Percentiles rank a stretch among this genome's conserved stretches.
Conservation (phyloP, 2,113 vertebrate species). For the Haemorhous mexicanus region DNA sequence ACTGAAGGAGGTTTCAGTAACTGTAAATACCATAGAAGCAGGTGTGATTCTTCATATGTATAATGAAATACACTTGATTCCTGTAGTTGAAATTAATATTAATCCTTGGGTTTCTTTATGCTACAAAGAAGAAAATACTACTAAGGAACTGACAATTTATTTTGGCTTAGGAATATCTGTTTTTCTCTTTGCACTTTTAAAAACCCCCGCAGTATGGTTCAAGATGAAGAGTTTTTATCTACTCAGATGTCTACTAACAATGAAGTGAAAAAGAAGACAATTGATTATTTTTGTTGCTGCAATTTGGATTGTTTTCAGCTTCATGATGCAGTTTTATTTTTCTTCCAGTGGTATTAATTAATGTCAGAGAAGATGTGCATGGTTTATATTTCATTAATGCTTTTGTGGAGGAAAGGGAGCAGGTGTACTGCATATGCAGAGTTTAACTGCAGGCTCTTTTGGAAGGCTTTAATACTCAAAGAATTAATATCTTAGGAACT, state of each 20-base stretch:
- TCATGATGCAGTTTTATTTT: neutral
- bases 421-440: neutral
- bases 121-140: neutral
- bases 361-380: neutral
- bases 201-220: neutral
- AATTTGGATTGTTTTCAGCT: neutral
- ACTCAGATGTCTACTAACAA: neutral
- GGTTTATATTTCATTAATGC: neutral
- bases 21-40: neutral
- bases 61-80: neutral
- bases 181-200: neutral
- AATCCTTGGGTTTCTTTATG: neutral
- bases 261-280: neutral
- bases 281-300: neutral
- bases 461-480: neutral
- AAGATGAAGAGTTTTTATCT: neutral
- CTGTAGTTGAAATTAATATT: neutral
- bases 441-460: neutral
- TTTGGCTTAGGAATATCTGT: neutral
- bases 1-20: fast-evolving
- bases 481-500: neutral
- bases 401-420: neutral
- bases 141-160: neutral
- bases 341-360: neutral
- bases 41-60: neutral